A percentile compares a stretch with the other conserved stretches of the same genome.
phyloP scores from a whole-genome alignment of 2,888 invertebrate species.

The Ypsolopha scabrella region DNA sequence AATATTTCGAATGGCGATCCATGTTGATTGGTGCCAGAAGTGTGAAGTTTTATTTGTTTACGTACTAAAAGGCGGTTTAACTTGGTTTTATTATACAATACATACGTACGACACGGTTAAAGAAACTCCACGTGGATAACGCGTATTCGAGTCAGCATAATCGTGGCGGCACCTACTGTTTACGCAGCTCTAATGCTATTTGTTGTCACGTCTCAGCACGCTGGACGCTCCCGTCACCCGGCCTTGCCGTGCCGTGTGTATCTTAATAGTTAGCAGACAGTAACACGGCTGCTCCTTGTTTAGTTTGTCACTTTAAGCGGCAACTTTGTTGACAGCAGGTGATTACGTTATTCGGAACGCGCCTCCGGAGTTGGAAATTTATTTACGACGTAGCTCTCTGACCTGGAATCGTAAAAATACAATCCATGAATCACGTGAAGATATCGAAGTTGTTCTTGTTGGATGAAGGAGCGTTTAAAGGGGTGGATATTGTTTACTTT shows the following conservation, averaged over 20 bases:
- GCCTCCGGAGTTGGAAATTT: constrained; percentile 29
- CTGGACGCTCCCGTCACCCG: constrained; percentile 47
- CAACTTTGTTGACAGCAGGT: constrained; percentile 42
- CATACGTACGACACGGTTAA: too few species aligned
- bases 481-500: constrained; percentile 24
- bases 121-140: too few species aligned
- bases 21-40: constrained; percentile 14
- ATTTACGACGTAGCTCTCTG: constrained; percentile 13
- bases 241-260: constrained; percentile 34
- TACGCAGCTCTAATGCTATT: constrained; percentile 59
- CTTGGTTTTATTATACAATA: too few species aligned
- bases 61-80: constrained; percentile 1
- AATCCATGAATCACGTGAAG: constrained; percentile 30
- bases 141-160: constrained; percentile 38
- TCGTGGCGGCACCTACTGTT: constrained; percentile 43
- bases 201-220: constrained; percentile 21
- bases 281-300: constrained; percentile 50
- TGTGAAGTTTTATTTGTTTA: background rate
- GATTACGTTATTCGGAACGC: constrained; percentile 34
- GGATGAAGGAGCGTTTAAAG: constrained; percentile 15
- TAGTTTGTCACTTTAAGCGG: constrained; percentile 49
- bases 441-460: constrained; percentile 18
- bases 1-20: constrained; percentile 23
- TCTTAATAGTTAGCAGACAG: constrained; percentile 60
- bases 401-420: background rate